Evolutionary conservation across 2,888 invertebrate genomes (phyloP).

Genomic region (Sylvicola cinctus): DNA sequence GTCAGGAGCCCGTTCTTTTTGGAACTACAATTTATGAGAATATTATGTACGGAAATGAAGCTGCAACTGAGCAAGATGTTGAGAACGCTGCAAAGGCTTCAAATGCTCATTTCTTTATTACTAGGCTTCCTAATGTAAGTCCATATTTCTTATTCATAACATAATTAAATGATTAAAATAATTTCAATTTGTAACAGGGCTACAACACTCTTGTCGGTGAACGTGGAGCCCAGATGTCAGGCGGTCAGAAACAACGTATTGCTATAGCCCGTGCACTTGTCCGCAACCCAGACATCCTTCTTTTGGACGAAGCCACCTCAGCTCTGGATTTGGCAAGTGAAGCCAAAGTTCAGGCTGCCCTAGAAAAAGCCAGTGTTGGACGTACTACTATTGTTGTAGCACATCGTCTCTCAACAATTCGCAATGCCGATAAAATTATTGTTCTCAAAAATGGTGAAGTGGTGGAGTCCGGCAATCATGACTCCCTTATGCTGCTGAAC

Average conservation of each 20-base stretch:
- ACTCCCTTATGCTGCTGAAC: slow-evolving; percentile 34
- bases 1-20: slow-evolving; percentile 64
- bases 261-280: slow-evolving; percentile 58
- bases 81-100: slow-evolving; percentile 42
- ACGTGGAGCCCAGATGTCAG: slow-evolving; percentile 48
- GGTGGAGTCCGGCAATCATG: slow-evolving; percentile 44
- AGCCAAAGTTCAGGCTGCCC: slow-evolving; percentile 48
- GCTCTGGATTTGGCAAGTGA: slow-evolving; percentile 57
- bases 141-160: slow-evolving; percentile 14
- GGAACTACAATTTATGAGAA: slow-evolving; percentile 41
- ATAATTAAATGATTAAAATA: background rate
- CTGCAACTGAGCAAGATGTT: slow-evolving; percentile 37
- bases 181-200: slow-evolving; percentile 23
- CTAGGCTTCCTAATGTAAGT: slow-evolving; percentile 39
- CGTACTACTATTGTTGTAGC: slow-evolving; percentile 47
- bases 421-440: slow-evolving; percentile 40
- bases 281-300: slow-evolving; percentile 41
- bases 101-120: slow-evolving; percentile 48
- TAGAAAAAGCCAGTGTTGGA: slow-evolving; percentile 40
- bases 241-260: slow-evolving; percentile 57
- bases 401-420: slow-evolving; percentile 42
- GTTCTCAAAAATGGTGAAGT: slow-evolving; percentile 42
- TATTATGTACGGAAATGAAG: slow-evolving; percentile 43
- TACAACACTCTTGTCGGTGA: slow-evolving; percentile 55
- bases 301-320: slow-evolving; percentile 57